These are phyloP conservation scores for Gambusia affinis DNA, from an alignment of 2,113 vertebrate species.

Conservation along the genomic window DNA sequence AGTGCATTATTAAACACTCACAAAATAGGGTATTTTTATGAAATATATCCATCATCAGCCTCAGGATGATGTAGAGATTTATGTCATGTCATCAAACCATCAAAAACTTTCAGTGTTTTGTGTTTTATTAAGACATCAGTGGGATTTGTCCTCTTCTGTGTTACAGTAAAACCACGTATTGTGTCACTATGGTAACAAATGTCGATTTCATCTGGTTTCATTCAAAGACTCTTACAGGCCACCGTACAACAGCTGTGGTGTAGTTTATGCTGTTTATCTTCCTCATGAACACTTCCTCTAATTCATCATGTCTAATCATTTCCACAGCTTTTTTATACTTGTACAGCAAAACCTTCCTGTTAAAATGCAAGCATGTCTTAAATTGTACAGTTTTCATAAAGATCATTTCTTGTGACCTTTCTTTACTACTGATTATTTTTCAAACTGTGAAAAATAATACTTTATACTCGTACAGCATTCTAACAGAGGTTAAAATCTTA, in stretches of 20 bases:
- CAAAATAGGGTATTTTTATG: no score
- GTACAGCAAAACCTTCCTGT: slow-evolving; percentile 12
- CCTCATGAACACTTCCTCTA: slow-evolving; percentile 12
- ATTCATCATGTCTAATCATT: slow-evolving; percentile 23
- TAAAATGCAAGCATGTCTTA: slow-evolving; percentile 6
- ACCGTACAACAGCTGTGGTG: slow-evolving; percentile 21
- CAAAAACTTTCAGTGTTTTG: not conserved
- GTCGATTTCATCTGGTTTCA: not conserved
- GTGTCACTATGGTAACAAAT: slow-evolving; percentile 57
- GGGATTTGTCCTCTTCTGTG: slow-evolving; percentile 22
- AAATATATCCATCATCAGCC: no score
- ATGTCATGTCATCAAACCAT: slow-evolving; percentile 16
- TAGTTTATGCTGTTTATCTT: slow-evolving; percentile 10
- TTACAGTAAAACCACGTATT: slow-evolving; percentile 20
- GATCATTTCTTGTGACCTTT: slow-evolving; percentile 15
- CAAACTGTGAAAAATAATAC: slow-evolving; percentile 54
- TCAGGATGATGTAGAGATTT: not conserved
- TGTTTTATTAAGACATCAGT: slow-evolving; percentile 52
- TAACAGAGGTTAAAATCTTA: no score
- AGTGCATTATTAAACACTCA: not conserved
- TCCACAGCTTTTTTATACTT: slow-evolving; percentile 22
- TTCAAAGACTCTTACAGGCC: not conserved
- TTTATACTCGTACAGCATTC: no score
- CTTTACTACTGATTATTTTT: slow-evolving; percentile 44
- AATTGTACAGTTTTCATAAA: slow-evolving; percentile 19